Percentiles rank a stretch among this genome's conserved stretches.
phyloP scores from a whole-genome alignment of 2,888 invertebrate genomes.

The Cryptops parisi region DNA sequence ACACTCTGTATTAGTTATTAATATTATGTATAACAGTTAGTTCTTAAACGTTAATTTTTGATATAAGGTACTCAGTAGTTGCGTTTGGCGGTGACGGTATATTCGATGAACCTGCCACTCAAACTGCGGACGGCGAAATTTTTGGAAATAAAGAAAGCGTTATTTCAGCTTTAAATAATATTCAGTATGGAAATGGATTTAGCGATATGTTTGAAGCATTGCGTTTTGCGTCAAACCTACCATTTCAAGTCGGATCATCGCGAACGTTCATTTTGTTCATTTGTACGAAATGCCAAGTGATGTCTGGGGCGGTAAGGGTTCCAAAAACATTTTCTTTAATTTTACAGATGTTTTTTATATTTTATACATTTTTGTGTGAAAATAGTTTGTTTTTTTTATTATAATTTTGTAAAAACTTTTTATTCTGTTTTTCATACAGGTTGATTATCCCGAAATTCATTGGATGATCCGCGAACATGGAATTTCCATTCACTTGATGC shows the following conservation, averaged over 20 bases:
- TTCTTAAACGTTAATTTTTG: background rate
- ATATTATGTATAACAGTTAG: background rate
- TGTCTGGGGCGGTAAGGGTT: background rate
- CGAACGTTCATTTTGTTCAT: conserved; percentile 67
- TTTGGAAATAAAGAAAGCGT: conserved; percentile 42
- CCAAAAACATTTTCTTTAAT: background rate
- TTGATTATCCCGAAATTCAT: conserved; percentile 63
- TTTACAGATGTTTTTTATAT: background rate
- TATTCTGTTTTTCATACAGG: no score
- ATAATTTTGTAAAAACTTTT: background rate
- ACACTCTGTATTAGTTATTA: no score
- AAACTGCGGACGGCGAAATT: conserved; percentile 58
- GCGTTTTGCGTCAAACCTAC: conserved; percentile 51
- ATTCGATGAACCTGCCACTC: conserved; percentile 49
- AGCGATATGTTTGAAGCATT: conserved; percentile 62
- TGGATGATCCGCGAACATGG: conserved; percentile 67
- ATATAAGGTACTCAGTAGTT: conserved; percentile 37
- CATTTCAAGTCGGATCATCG: conserved; percentile 68
- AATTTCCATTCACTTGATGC: conserved; percentile 63
- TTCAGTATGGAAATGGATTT: conserved; percentile 41
- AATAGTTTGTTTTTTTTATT: background rate
- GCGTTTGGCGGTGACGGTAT: conserved; percentile 67
- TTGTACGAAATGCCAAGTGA: conserved; percentile 54
- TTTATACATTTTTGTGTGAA: background rate
- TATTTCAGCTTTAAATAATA: conserved; percentile 48